Conservation (phyloP, 2,797 vertebrate species). For the Pampus argenteus region DNA sequence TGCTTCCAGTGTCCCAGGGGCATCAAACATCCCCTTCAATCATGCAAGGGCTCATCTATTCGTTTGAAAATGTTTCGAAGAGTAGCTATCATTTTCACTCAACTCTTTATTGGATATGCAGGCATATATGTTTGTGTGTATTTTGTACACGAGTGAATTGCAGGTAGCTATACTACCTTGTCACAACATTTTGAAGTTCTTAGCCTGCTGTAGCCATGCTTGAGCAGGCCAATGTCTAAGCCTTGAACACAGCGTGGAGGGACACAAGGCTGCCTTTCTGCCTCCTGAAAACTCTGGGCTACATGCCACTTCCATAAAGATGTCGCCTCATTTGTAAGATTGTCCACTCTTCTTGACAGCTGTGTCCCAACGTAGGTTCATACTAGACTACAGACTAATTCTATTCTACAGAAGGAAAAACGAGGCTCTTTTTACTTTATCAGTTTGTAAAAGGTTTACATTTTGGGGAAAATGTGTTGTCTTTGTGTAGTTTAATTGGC, state of each 20-base stretch:
- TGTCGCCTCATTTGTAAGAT: conserved; percentile 43
- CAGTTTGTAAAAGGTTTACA: background rate
- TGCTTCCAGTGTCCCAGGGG: conserved; percentile 43
- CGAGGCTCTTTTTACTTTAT: background rate
- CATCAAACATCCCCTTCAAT: conserved; percentile 40
- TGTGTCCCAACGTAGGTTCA: too few relatives aligned
- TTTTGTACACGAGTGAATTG: conserved; percentile 36
- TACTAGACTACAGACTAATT: too few relatives aligned
- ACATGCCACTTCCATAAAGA: conserved; percentile 33
- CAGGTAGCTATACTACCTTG: conserved; percentile 35
- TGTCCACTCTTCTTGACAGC: conserved; percentile 3
- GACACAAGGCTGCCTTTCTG: conserved; percentile 61
- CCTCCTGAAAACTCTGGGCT: conserved; percentile 47
- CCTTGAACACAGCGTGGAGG: conserved; percentile 29
- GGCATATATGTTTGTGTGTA: conserved; percentile 8
- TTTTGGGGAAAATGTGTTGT: too few relatives aligned
- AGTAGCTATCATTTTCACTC: conserved; percentile 42
- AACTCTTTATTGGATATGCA: conserved; percentile 38
- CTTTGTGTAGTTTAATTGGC: background rate
- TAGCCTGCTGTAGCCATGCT: conserved; percentile 25
- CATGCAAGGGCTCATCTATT: conserved; percentile 15
- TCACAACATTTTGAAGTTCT: conserved; percentile 55
- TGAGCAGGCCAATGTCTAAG: conserved; percentile 59
- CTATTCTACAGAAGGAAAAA: too few relatives aligned
- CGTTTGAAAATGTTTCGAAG: conserved; percentile 32